A percentile compares a stretch with the other conserved stretches of the same genome.
Evolutionary conservation across 1,140 invertebrate species (phyloP).

Genomic region (Caenorhabditis remanei): DNA sequence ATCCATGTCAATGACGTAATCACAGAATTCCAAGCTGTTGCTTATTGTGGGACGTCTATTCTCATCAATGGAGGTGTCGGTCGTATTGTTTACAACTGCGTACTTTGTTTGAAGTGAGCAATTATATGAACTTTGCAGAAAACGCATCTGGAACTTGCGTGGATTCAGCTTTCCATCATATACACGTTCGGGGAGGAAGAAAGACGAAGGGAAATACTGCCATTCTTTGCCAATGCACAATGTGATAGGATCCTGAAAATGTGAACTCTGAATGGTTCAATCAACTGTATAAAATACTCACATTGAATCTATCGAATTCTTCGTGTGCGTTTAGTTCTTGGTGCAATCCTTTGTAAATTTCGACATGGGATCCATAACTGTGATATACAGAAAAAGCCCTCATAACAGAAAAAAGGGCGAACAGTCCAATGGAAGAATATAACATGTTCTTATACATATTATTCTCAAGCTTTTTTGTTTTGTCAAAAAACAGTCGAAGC

Average conservation of each 20-base stretch:
- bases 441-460: too few relatives aligned
- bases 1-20: not conserved
- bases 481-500: too few relatives aligned
- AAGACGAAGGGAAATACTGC: constrained; percentile 93
- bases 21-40: not conserved
- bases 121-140: not conserved
- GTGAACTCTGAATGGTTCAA: too few relatives aligned
- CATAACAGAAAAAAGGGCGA: not conserved
- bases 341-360: not conserved
- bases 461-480: too few relatives aligned
- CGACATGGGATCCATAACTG: not conserved
- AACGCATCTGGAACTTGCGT: not conserved
- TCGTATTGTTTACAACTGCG: not conserved
- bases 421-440: not conserved
- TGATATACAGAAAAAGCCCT: not conserved
- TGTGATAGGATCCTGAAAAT: constrained; percentile 82
- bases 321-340: not conserved
- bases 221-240: constrained; percentile 97
- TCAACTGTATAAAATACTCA: not conserved
- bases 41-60: not conserved
- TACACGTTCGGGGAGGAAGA: constrained; percentile 86
- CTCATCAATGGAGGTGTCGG: too few relatives aligned
- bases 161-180: not conserved
- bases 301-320: not conserved
- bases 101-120: not conserved